A percentile compares a stretch with the other conserved stretches of the same genome.
Evolutionary conservation across 30 jellyfish, hydroid and myxozoan species (phyloP).

Genomic region (Calvadosia cruxmelitensis): DNA sequence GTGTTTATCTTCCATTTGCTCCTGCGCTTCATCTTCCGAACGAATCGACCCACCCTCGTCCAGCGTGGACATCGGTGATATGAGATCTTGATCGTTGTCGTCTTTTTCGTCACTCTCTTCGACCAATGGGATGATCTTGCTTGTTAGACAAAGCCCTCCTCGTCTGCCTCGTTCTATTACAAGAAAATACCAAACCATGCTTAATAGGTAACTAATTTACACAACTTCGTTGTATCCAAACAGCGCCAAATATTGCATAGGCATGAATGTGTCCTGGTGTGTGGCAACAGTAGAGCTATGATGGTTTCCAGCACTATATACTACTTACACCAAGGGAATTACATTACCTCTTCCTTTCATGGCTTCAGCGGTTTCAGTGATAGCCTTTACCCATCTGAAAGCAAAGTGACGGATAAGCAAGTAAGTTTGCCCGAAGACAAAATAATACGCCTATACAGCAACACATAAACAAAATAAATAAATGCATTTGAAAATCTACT

Average conservation of each 20-base stretch:
- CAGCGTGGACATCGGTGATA: background rate
- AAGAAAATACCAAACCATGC: background rate
- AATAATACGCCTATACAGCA: background rate
- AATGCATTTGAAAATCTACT: slow-evolving; percentile 1
- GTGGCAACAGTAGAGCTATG: too few relatives aligned
- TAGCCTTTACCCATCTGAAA: slow-evolving; percentile 26
- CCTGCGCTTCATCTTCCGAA: slow-evolving; percentile 1
- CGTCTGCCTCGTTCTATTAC: slow-evolving; percentile 67
- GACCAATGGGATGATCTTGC: slow-evolving; percentile 22
- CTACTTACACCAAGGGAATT: slow-evolving; percentile 26
- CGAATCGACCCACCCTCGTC: background rate
- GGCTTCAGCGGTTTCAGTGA: slow-evolving; percentile 20
- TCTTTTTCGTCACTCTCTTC: slow-evolving; percentile 30
- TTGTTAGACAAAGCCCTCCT: slow-evolving; percentile 47
- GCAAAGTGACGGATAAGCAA: background rate
- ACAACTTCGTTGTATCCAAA: background rate
- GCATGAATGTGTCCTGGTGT: too few relatives aligned
- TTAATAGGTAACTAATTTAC: background rate
- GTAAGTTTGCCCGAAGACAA: background rate
- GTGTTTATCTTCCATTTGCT: background rate
- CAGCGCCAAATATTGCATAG: background rate
- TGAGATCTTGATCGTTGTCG: background rate
- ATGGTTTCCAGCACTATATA: slow-evolving; percentile 37
- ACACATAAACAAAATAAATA: background rate
- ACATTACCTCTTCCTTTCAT: slow-evolving; percentile 24